Conservation (phyloP, 2,888 invertebrate species). For the Euplexia lucipara region DNA sequence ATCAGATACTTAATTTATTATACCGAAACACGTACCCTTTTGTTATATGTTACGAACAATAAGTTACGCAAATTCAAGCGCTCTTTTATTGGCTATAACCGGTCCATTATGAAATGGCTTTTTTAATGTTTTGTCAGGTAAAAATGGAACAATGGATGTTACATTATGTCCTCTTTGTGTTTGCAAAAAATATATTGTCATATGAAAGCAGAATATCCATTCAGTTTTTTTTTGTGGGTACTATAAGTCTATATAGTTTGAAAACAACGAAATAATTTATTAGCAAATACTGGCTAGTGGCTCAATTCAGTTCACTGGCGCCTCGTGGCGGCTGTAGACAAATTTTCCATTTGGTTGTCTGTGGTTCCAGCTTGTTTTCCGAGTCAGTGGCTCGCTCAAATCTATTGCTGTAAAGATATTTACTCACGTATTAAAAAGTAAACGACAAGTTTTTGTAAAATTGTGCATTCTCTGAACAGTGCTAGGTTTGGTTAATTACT, state of each 20-base stretch:
- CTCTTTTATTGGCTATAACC: constrained; percentile 50
- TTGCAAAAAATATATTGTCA: constrained; percentile 36
- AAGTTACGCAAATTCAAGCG: constrained; percentile 37
- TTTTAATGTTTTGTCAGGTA: constrained; percentile 40
- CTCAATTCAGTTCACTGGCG: constrained; percentile 57
- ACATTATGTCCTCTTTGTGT: constrained; percentile 14
- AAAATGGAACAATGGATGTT: constrained; percentile 32
- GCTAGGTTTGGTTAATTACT: too few species aligned
- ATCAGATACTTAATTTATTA: constrained; percentile 25
- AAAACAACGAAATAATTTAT: constrained; percentile 48
- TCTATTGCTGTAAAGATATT: constrained; percentile 65
- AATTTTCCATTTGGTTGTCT: constrained; percentile 78
- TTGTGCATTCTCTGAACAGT: neutral
- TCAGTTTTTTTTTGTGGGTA: constrained; percentile 18
- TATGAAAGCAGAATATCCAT: constrained; percentile 19
- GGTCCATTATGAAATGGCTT: constrained; percentile 50
- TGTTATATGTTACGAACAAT: constrained; percentile 23
- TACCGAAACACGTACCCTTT: constrained; percentile 2
- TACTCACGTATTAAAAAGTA: constrained; percentile 35
- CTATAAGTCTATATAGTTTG: constrained; percentile 19
- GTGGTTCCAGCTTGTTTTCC: constrained; percentile 77
- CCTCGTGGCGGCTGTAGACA: constrained; percentile 57
- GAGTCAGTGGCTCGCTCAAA: constrained; percentile 71
- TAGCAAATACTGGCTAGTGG: constrained; percentile 28
- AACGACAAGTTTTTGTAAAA: neutral